Evolutionary conservation across 2,888 invertebrate genomes (phyloP).

Genomic region (Serripes groenlandicus): DNA sequence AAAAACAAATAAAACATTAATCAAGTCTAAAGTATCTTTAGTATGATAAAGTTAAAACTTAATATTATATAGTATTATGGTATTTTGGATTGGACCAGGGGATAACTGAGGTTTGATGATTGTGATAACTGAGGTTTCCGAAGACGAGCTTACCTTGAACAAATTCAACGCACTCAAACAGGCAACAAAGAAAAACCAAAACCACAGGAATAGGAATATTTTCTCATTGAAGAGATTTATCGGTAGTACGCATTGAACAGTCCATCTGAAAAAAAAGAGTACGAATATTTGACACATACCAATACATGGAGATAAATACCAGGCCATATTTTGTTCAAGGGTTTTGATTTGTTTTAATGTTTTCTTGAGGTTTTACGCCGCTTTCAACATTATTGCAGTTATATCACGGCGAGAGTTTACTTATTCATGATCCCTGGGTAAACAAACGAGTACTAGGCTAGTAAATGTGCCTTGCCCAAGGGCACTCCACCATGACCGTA

Average conservation of each 20-base stretch:
- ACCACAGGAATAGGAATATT: constrained; percentile 67
- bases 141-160: constrained; percentile 38
- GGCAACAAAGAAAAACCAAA: constrained; percentile 67
- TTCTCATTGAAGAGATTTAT: constrained; percentile 25
- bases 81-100: no score
- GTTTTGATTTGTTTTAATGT: background rate
- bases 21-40: no score
- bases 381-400: background rate
- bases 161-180: constrained; percentile 49
- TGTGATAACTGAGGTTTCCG: no score
- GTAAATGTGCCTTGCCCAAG: no score
- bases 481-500: no score
- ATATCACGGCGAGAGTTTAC: no score
- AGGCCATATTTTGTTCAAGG: background rate
- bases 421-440: no score
- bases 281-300: background rate
- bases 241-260: constrained; percentile 68
- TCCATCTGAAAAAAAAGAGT: constrained; percentile 30
- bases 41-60: no score
- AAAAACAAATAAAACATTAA: no score
- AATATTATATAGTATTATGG: no score
- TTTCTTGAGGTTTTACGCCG: background rate
- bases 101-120: no score
- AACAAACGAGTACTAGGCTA: background rate
- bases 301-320: background rate